Conservation (phyloP, 2,888 invertebrate genomes). For the Campoplex capitator region DNA sequence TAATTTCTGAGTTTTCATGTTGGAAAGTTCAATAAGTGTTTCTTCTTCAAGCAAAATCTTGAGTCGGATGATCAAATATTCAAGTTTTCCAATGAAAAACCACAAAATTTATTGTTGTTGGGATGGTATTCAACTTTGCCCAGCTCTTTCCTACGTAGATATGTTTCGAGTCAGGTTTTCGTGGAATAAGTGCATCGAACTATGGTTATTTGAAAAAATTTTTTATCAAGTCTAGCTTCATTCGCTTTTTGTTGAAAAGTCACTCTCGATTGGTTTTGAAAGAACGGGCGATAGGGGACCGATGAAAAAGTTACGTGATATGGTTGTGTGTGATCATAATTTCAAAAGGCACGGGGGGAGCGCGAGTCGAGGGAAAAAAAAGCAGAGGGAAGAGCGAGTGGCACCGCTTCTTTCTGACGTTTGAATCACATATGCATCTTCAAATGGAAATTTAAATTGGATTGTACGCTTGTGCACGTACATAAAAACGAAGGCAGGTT, state of each 20-base stretch:
- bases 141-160: too few species aligned
- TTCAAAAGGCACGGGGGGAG: background rate
- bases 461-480: background rate
- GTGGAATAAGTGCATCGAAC: background rate
- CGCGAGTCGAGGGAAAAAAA: background rate
- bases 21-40: too few species aligned
- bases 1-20: too few species aligned
- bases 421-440: background rate
- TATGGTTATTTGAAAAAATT: background rate
- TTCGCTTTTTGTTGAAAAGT: background rate
- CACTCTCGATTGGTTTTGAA: background rate
- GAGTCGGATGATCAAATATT: too few species aligned
- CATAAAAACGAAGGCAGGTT: background rate
- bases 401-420: background rate
- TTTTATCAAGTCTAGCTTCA: background rate
- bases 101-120: too few species aligned
- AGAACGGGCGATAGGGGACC: background rate
- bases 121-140: too few species aligned
- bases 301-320: background rate
- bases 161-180: background rate
- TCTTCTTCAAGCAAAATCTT: too few species aligned
- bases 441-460: slow-evolving; percentile 13
- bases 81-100: too few species aligned
- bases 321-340: background rate
- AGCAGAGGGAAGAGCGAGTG: background rate